A percentile compares a stretch with the other conserved stretches of the same genome.
Evolutionary conservation across 1,140 invertebrate genomes (phyloP).

Genomic region (Drosophila cardini): DNA sequence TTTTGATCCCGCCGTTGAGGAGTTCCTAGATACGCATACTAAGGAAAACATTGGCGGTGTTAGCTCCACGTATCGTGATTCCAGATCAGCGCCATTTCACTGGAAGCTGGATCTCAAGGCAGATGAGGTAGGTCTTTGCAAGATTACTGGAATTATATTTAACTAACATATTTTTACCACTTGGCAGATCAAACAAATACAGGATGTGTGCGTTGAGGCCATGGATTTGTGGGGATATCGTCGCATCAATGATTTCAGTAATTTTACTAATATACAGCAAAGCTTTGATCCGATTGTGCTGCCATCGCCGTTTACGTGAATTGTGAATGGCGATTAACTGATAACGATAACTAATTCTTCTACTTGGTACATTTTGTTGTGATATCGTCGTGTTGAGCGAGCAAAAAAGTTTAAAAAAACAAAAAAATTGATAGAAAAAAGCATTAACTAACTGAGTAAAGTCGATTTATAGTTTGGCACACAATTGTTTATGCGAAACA

Average conservation of each 20-base stretch:
- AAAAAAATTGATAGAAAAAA: slow-evolving; percentile 10
- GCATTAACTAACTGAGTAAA: slow-evolving; percentile 51
- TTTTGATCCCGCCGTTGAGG: slow-evolving; percentile 88
- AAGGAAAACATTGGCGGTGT: slow-evolving; percentile 91
- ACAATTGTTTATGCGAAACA: slow-evolving; percentile 66
- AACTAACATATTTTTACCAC: not conserved
- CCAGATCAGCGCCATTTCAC: slow-evolving; percentile 92
- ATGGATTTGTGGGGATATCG: slow-evolving; percentile 94
- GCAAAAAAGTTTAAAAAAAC: slow-evolving; percentile 51
- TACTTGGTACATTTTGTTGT: slow-evolving; percentile 83
- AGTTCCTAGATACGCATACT: slow-evolving; percentile 92
- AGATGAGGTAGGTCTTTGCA: slow-evolving; percentile 86
- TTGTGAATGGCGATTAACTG: slow-evolving; percentile 42
- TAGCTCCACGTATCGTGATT: slow-evolving; percentile 93
- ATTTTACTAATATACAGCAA: slow-evolving; percentile 78
- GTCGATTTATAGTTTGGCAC: slow-evolving; percentile 58
- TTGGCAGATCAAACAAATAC: slow-evolving; percentile 85
- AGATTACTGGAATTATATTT: not conserved
- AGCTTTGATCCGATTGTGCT: slow-evolving; percentile 81
- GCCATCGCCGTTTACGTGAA: slow-evolving; percentile 83
- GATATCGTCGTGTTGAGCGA: slow-evolving; percentile 81
- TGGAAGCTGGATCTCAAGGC: slow-evolving; percentile 91
- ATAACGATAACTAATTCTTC: slow-evolving; percentile 79
- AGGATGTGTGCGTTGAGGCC: slow-evolving; percentile 89
- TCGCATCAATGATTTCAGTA: slow-evolving; percentile 83